Conservation (phyloP, 2,113 vertebrate genomes). For the Perca fluviatilis region DNA sequence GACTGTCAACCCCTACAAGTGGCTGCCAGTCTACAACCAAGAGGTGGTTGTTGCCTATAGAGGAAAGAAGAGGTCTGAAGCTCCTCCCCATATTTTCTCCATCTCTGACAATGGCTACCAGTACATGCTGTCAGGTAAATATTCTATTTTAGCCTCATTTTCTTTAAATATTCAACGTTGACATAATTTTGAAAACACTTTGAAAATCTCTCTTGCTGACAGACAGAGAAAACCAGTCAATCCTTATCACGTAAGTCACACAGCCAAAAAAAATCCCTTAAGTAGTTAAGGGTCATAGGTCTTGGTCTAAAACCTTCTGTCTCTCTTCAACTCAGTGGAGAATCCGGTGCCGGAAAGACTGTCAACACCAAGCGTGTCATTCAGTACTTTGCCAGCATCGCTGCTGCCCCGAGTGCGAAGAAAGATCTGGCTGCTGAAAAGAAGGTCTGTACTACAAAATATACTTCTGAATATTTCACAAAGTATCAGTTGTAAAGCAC, state of each 20-base stretch:
- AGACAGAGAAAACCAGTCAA: constrained; percentile 79
- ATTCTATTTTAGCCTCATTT: background rate
- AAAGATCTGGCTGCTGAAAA: constrained; percentile 84
- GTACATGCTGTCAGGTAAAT: constrained; percentile 90
- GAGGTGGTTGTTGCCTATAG: too few relatives aligned
- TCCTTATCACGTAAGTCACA: constrained; percentile 76
- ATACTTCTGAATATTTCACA: too few relatives aligned
- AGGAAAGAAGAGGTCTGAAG: too few relatives aligned
- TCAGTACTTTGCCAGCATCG: constrained; percentile 94
- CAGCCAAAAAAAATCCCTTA: background rate
- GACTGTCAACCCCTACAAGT: too few relatives aligned
- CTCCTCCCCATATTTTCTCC: constrained; percentile 74
- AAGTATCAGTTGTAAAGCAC: too few relatives aligned
- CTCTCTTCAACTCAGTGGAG: constrained; percentile 83
- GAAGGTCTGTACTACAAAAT: constrained; percentile 83
- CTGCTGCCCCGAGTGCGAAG: constrained; percentile 84
- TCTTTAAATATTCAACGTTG: background rate
- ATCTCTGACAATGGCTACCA: constrained; percentile 93
- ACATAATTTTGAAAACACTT: fast-evolving
- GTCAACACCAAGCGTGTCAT: constrained; percentile 94
- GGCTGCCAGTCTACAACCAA: too few relatives aligned
- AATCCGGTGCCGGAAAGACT: constrained; percentile 94
- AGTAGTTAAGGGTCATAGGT: background rate
- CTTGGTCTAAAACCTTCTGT: constrained; percentile 3
- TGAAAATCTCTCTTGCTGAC: constrained; percentile 30